Conservation (phyloP, 1,140 invertebrate species). For the Bombus soroeensis region DNA sequence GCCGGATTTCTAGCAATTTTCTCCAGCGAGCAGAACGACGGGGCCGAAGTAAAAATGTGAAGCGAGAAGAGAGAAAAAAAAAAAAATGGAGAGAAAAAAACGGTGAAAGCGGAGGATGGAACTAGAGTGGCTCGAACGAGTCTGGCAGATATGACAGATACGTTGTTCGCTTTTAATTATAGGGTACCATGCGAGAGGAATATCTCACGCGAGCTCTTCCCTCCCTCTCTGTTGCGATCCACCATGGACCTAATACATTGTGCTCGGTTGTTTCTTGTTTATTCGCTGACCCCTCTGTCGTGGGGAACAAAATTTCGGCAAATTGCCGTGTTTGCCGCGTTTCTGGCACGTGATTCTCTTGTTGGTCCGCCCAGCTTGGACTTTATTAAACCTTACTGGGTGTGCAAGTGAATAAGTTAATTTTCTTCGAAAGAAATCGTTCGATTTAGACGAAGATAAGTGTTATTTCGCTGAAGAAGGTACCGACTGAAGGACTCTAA, state of each 20-base stretch:
- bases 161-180: constrained; percentile 69
- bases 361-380: neutral
- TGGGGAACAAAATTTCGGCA: constrained; percentile 12
- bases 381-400: neutral
- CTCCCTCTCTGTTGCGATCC: constrained; percentile 14
- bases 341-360: neutral
- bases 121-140: constrained; percentile 60
- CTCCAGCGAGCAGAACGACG: constrained; percentile 13
- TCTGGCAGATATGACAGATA: constrained; percentile 67
- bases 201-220: constrained; percentile 62
- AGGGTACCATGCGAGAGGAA: constrained; percentile 60
- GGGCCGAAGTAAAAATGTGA: constrained; percentile 55
- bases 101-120: constrained; percentile 58
- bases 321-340: constrained; percentile 12
- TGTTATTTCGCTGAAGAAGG: neutral
- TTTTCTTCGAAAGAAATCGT: neutral
- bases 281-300: constrained; percentile 12
- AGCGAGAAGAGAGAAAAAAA: constrained; percentile 13
- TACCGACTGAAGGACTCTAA: neutral
- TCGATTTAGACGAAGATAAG: neutral
- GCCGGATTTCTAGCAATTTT: constrained; percentile 61
- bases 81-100: constrained; percentile 13
- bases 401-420: neutral
- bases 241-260: neutral
- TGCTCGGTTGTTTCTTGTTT: constrained; percentile 27